These are phyloP conservation scores for Pseudopleuronectes americanus DNA, from an alignment of 2,797 vertebrate species.

Conservation along the genomic window DNA sequence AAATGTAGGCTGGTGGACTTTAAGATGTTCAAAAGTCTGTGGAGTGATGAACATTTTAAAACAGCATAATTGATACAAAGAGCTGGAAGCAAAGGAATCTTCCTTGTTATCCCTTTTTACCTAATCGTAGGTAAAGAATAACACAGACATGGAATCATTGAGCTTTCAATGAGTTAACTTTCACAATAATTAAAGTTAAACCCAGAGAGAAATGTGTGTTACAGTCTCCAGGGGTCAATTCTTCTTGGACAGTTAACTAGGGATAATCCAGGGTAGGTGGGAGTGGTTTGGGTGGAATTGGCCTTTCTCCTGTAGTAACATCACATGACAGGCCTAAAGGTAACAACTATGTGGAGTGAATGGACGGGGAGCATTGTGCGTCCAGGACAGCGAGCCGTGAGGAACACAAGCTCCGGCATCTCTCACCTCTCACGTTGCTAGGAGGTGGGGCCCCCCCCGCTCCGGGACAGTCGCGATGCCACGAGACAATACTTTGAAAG, in stretches of 20 bases:
- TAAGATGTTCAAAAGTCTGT: neutral
- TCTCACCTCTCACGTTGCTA: slow-evolving; percentile 16
- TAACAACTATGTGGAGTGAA: slow-evolving; percentile 46
- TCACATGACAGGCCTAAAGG: slow-evolving; percentile 59
- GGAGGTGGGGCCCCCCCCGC: neutral
- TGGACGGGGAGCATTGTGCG: slow-evolving; percentile 28
- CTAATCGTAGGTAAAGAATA: slow-evolving; percentile 4
- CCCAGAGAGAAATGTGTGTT: neutral
- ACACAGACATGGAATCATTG: slow-evolving; percentile 40
- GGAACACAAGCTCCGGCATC: slow-evolving; percentile 34
- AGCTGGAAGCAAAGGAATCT: neutral
- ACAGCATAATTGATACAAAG: no score
- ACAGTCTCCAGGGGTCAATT: neutral
- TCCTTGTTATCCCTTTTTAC: no score
- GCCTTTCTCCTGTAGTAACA: slow-evolving; percentile 35
- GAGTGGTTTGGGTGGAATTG: slow-evolving; percentile 37
- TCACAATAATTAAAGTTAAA: slow-evolving; percentile 24
- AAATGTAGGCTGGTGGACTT: neutral
- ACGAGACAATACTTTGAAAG: slow-evolving; percentile 58
- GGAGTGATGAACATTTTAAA: neutral
- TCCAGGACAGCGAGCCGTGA: slow-evolving; percentile 29
- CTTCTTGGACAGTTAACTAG: neutral
- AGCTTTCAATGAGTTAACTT: slow-evolving; percentile 24
- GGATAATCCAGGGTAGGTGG: slow-evolving; percentile 1
- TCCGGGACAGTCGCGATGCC: slow-evolving; percentile 55